Base-by-base conservation (phyloP, 2,888 invertebrate species). In the Vandiemenella viatica region DNA sequence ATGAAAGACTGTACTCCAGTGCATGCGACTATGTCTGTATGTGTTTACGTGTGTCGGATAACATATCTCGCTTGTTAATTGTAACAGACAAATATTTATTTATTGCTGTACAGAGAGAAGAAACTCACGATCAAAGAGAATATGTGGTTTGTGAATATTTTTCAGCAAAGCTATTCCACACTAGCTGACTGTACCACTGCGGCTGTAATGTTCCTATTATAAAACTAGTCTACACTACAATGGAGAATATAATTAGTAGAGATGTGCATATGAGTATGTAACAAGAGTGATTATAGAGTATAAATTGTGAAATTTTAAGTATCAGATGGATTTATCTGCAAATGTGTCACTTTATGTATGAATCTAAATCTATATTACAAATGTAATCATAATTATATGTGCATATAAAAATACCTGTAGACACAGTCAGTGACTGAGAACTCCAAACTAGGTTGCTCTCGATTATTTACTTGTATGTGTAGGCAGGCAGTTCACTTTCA, bases 151-250 rank as follows among this genome's bases (percentile, higher is more conserved):
- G 44, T 46, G 45, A 40, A 45, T 46, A 46, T 45, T 43, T 43
- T 45, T 45, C 41, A 46, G 37, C 45, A 48, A 43, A 48, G 46
- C 46, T 40, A 41, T 23, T 45, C 19, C 48, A 40, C 37, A 49
- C 49, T 45, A 47, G 51, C 21, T 37, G 47, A 40, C 45, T 50
- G 47, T 46, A 48, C 26, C 45, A 46, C 45, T 47, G 51, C 49
- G 58, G 61, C 57, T 61, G 63, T 61, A 64, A 67, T 68, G 70
- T 72, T 72, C 72, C 72, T 72, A 72, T 67, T 67, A 67, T 64
- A 64, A 67, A 65, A 65, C 65, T 65, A 65, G 65, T 65, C 65
- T 62, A 58, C 58, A 57, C 57, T 13, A 13, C 32, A n/a, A n/a
- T n/a, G n/a, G n/a, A n/a, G n/a, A n/a, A n/a, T n/a, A n/a, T n/a